Percentiles rank a stretch among this genome's conserved stretches.
Evolutionary conservation across 1,140 invertebrate genomes (phyloP).

Genomic region (Temnothorax curvispinosus): DNA sequence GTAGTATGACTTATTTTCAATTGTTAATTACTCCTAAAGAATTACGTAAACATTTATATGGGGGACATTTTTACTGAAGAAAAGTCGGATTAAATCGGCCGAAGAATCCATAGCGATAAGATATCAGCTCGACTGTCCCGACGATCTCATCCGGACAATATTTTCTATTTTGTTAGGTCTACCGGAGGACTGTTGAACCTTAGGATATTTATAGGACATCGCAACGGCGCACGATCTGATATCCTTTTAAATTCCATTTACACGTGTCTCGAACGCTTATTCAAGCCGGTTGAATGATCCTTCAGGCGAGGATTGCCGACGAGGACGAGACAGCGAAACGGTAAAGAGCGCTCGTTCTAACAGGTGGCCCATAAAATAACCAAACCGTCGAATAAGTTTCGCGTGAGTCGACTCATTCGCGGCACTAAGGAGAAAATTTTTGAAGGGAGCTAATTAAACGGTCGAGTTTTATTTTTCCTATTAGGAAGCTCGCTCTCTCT

Average conservation of each 20-base stretch:
- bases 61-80: not conserved
- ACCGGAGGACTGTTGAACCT: not conserved
- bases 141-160: not conserved
- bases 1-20: not conserved
- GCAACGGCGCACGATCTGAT: not conserved
- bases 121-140: not conserved
- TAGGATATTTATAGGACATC: not conserved
- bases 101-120: not conserved
- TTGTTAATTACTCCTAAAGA: not conserved
- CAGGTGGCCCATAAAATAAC: slow-evolving; percentile 76
- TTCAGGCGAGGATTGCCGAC: not conserved
- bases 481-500: not conserved
- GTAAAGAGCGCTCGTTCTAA: slow-evolving; percentile 64
- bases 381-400: slow-evolving; percentile 64
- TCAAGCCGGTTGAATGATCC: slow-evolving; percentile 13
- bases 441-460: slow-evolving; percentile 44
- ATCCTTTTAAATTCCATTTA: slow-evolving; percentile 5
- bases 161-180: slow-evolving; percentile 19
- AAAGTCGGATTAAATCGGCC: not conserved
- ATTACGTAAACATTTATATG: not conserved
- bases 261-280: slow-evolving; percentile 3
- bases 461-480: not conserved
- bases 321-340: slow-evolving; percentile 34
- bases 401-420: slow-evolving; percentile 10
- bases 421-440: slow-evolving; percentile 47